Conservation (phyloP, 1,140 invertebrate species). For the Diabrotica virgifera region DNA sequence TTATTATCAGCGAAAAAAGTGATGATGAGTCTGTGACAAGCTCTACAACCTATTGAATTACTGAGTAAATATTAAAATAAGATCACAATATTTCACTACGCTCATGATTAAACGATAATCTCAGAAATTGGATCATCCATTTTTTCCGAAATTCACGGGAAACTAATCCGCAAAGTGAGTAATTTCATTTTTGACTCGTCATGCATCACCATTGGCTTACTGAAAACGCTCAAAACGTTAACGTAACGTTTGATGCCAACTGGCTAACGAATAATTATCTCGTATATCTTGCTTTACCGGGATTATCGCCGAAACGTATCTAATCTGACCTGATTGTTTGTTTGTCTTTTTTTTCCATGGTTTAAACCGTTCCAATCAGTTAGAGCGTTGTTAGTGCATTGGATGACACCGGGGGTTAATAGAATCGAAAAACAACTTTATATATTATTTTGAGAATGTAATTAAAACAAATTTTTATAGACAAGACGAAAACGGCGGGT, state of each 20-base stretch:
- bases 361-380: background rate
- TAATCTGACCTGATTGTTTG: slow-evolving; percentile 22
- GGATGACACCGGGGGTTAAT: too few relatives aligned
- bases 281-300: slow-evolving; percentile 42
- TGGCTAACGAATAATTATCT: slow-evolving; percentile 38
- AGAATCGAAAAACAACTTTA: too few relatives aligned
- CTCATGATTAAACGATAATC: slow-evolving; percentile 11
- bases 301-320: slow-evolving; percentile 35
- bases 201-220: slow-evolving; percentile 32
- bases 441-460: too few relatives aligned
- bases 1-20: too few relatives aligned
- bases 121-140: slow-evolving; percentile 12
- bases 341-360: slow-evolving; percentile 10
- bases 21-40: too few relatives aligned
- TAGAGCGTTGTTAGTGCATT: too few relatives aligned
- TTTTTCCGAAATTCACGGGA: slow-evolving; percentile 20
- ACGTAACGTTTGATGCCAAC: slow-evolving; percentile 28
- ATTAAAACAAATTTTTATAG: too few relatives aligned
- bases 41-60: too few relatives aligned
- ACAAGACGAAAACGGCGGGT: too few relatives aligned
- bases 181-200: slow-evolving; percentile 30
- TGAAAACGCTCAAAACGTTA: slow-evolving; percentile 27
- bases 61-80: too few relatives aligned
- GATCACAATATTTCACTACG: background rate
- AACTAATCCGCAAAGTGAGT: slow-evolving; percentile 23